These are phyloP conservation scores for Siphonodentalium dalli DNA, from an alignment of 2,888 invertebrate genomes.

Conservation along the genomic window DNA sequence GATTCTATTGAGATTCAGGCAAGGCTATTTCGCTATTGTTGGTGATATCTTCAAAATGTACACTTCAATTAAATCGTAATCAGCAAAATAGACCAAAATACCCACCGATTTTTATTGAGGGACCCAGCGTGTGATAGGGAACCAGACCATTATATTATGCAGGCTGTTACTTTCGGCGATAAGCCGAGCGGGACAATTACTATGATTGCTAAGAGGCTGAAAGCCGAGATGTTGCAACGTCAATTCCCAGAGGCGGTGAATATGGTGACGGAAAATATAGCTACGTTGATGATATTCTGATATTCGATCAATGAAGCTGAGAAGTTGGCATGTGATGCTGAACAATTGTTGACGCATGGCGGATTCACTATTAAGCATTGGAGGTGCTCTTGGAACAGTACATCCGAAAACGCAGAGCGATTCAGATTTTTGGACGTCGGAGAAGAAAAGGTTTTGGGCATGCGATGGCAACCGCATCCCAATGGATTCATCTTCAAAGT, in stretches of 20 bases:
- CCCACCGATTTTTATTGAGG: slow-evolving; percentile 1
- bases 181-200: slow-evolving; percentile 3
- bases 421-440: background rate
- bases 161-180: slow-evolving; percentile 2
- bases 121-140: background rate
- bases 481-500: slow-evolving; percentile 3
- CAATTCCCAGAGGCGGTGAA: too few relatives aligned
- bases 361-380: slow-evolving; percentile 2
- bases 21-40: too few relatives aligned
- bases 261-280: too few relatives aligned
- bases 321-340: background rate
- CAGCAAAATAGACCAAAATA: too few relatives aligned
- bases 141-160: too few relatives aligned
- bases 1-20: too few relatives aligned
- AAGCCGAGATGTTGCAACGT: too few relatives aligned
- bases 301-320: background rate
- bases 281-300: too few relatives aligned
- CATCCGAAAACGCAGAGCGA: too few relatives aligned
- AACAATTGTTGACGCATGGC: background rate
- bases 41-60: too few relatives aligned
- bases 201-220: background rate
- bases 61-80: too few relatives aligned
- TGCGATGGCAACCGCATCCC: background rate
- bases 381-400: slow-evolving; percentile 4
- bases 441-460: background rate